Conservation (phyloP, 2,797 vertebrate species). For the Phylloscopus collybita region DNA sequence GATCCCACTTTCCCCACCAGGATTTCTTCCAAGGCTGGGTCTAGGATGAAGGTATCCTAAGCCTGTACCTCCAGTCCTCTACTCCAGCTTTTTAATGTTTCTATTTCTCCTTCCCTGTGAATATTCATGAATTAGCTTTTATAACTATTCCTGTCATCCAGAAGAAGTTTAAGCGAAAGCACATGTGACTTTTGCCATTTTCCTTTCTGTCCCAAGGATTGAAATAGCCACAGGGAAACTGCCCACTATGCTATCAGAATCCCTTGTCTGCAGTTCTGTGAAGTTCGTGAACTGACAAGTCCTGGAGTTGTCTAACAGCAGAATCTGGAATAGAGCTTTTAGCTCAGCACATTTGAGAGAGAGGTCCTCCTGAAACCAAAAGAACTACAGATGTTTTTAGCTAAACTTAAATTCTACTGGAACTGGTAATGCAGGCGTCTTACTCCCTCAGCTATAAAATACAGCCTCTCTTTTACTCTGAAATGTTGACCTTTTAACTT, state of each 20-base stretch:
- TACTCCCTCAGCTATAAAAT: not conserved
- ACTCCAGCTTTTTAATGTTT: not conserved
- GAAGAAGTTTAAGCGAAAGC: slow-evolving; percentile 38
- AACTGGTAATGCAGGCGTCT: not conserved
- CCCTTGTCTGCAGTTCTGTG: not conserved
- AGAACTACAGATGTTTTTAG: not conserved
- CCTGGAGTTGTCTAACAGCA: not conserved
- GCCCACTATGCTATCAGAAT: not conserved
- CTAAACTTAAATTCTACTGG: not conserved
- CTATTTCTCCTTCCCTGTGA: not conserved
- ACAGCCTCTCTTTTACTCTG: not conserved
- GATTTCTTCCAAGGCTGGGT: not conserved
- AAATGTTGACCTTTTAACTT: not conserved
- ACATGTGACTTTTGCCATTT: slow-evolving; percentile 24
- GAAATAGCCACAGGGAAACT: slow-evolving; percentile 33
- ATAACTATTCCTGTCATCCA: slow-evolving; percentile 8
- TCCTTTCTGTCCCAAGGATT: slow-evolving; percentile 1
- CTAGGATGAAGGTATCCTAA: not conserved
- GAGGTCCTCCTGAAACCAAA: not conserved
- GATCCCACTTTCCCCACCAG: not conserved
- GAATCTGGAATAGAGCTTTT: slow-evolving; percentile 18
- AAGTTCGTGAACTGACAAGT: not conserved
- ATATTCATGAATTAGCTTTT: slow-evolving; percentile 9
- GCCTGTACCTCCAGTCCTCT: not conserved
- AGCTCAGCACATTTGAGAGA: not conserved